Evolutionary conservation across 2,113 vertebrate species (phyloP), one percentile per base, ranked within the genome.

Genomic region (Ceyx melanurus): DNA sequence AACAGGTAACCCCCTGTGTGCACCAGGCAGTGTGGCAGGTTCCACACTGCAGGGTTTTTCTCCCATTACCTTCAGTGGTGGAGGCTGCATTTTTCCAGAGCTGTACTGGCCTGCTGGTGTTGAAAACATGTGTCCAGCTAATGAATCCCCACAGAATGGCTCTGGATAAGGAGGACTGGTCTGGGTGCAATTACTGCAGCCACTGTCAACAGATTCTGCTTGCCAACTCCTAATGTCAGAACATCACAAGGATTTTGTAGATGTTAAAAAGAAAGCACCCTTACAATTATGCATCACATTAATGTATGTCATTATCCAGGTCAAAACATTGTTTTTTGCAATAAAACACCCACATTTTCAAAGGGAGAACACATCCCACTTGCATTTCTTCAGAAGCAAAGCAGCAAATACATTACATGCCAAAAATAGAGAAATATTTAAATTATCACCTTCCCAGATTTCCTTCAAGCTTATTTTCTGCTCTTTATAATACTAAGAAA

Each of bases 131-230:
- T 96, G 97, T 76, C 96, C 95, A 8, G 94, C 96, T 37, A 98
- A 65, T 2, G 97, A 96, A 82, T 99, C 98, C 6, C 96, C 82
- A 0, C 98, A 98, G 65, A 97, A 98, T 8, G 98, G 94, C 46
- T 99, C 98, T 13, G 98, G 97, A 86, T 98, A 98, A 9, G 97
- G 96, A 43, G 97, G 97, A 11, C 97, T 96, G 50, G 98, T 98
- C 40, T 98, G 98, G 20, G 98, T 98, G 85, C 98, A 99, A 96
- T 99, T 99, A 97, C 99, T 98, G 95, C 99, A 99, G 90, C 99
- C 99, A 62, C 99, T 99, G 94, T 99, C 99, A 92, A 99, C 98
- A 0, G 99, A 99, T 95, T 99, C 99, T 4, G 99, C 99, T 97
- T 99, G 99, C 99, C 99, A 99, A 23, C 99, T 99, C 98, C 99